Conservation (phyloP, 2,888 invertebrate species). For the Petrophora chlorosata region DNA sequence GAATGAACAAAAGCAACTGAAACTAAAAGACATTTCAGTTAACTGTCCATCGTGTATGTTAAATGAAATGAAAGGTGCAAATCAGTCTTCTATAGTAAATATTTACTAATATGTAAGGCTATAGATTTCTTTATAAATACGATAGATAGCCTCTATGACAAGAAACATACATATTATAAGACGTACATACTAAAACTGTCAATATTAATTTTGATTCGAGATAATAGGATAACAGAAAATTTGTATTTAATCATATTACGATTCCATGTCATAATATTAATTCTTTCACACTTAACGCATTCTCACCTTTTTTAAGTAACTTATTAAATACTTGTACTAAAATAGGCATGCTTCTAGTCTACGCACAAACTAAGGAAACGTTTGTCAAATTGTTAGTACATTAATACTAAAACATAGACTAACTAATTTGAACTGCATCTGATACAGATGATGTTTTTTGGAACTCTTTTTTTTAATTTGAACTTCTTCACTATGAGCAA, state of each 20-base stretch:
- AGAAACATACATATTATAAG: conserved; percentile 9
- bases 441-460: conserved; percentile 75
- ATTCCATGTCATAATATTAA: conserved; percentile 6
- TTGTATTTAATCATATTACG: too few species aligned
- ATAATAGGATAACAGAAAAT: conserved; percentile 4
- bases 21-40: background rate
- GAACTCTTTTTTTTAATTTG: conserved; percentile 60
- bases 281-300: conserved; percentile 62
- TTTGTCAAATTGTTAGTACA: conserved; percentile 72
- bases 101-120: conserved; percentile 17
- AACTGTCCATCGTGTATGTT: background rate
- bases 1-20: background rate
- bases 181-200: conserved; percentile 9
- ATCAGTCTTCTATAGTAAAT: conserved; percentile 30
- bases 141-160: conserved; percentile 22
- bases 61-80: conserved; percentile 12
- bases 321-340: conserved; percentile 80
- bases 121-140: conserved; percentile 25
- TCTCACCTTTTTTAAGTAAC: conserved; percentile 68
- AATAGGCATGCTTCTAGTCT: conserved; percentile 78
- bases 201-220: conserved; percentile 16
- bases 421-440: conserved; percentile 79
- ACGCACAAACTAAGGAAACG: conserved; percentile 61
- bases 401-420: conserved; percentile 63
- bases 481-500: conserved; percentile 69